phyloP scores from a whole-genome alignment of 1,140 invertebrate species.

The Xylocopa sonorina region DNA sequence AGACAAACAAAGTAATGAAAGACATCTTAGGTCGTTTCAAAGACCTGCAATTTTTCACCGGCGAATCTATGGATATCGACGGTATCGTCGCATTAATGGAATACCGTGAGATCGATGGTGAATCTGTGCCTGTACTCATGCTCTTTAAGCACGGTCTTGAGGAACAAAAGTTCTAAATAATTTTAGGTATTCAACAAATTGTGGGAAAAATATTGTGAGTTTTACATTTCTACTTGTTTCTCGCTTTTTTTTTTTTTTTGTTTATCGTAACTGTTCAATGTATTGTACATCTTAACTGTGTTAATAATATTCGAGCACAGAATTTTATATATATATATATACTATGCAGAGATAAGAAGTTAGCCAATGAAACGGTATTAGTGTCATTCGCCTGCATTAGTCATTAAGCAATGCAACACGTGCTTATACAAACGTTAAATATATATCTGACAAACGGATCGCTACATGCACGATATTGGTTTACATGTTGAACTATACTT shows the following conservation, averaged over 20 bases:
- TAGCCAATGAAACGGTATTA: too few relatives aligned
- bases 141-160: slow-evolving; percentile 97
- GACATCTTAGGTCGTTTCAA: slow-evolving; percentile 95
- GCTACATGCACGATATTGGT: too few relatives aligned
- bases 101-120: slow-evolving; percentile 93
- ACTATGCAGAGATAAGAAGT: too few relatives aligned
- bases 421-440: too few relatives aligned
- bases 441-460: too few relatives aligned
- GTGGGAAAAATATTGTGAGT: slow-evolving; percentile 78
- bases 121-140: slow-evolving; percentile 93
- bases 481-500: too few relatives aligned
- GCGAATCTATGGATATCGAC: slow-evolving; percentile 96
- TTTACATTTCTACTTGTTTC: not conserved
- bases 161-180: slow-evolving; percentile 95
- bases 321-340: too few relatives aligned
- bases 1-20: slow-evolving; percentile 98
- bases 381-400: too few relatives aligned
- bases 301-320: slow-evolving; percentile 6
- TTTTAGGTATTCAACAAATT: slow-evolving; percentile 77
- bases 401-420: too few relatives aligned
- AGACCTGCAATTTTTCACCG: slow-evolving; percentile 96
- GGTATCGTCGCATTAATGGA: slow-evolving; percentile 96
- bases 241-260: not conserved
- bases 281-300: too few relatives aligned
- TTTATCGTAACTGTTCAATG: not conserved